These are phyloP conservation scores for Ophion costatus DNA, from an alignment of 2,888 invertebrate genomes.

Conservation along the genomic window DNA sequence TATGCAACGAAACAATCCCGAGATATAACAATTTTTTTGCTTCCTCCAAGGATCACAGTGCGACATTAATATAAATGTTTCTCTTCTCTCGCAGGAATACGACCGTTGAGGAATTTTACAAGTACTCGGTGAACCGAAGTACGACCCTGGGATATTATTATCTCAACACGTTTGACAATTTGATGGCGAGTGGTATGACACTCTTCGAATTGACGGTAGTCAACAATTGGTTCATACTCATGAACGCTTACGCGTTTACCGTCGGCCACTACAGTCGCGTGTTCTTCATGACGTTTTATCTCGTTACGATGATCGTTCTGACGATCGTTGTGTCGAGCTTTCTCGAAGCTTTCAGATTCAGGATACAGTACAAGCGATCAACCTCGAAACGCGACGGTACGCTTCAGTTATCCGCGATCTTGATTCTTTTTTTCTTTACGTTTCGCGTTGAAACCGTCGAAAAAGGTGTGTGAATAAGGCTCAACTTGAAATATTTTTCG, in stretches of 20 bases:
- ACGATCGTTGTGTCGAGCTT: slow-evolving; percentile 96
- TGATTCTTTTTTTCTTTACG: neutral
- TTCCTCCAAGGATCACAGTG: no score
- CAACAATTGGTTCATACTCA: slow-evolving; percentile 96
- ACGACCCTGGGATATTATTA: slow-evolving; percentile 93
- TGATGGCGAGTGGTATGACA: slow-evolving; percentile 91
- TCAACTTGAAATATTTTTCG: slow-evolving; percentile 2
- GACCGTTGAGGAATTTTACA: slow-evolving; percentile 93
- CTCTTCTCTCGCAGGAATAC: slow-evolving; percentile 87
- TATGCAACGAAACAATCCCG: slow-evolving; percentile 68
- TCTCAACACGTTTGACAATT: slow-evolving; percentile 93
- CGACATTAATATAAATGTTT: no score
- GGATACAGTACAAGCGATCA: slow-evolving; percentile 93
- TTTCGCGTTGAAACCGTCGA: neutral
- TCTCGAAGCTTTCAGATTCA: slow-evolving; percentile 93
- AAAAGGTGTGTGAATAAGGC: neutral
- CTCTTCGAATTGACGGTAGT: slow-evolving; percentile 95
- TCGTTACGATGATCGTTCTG: slow-evolving; percentile 95
- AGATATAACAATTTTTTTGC: slow-evolving; percentile 9
- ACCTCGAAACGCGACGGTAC: slow-evolving; percentile 91
- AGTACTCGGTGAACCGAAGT: slow-evolving; percentile 88
- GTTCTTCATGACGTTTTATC: slow-evolving; percentile 95
- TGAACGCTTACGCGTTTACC: slow-evolving; percentile 92
- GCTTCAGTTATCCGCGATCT: neutral
- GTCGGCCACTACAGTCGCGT: slow-evolving; percentile 89